Percentiles rank a stretch among this genome's conserved stretches.
Conservation (phyloP, 2,797 vertebrate genomes). For the Melanotaenia trifasciata region DNA sequence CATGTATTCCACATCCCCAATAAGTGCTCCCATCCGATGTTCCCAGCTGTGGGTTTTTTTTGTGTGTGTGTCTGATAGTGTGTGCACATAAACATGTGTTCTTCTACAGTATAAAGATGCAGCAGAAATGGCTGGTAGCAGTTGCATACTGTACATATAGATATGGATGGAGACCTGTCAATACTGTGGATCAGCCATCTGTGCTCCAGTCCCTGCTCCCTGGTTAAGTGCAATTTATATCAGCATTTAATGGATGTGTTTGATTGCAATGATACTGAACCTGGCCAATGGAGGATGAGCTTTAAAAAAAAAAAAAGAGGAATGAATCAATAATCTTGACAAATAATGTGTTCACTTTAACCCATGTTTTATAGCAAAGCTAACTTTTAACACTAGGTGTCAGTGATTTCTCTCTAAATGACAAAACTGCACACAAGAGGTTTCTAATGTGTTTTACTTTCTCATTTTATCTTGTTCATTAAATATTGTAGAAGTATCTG, state of each 20-base stretch:
- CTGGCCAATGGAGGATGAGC: conserved; percentile 8
- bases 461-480: conserved; percentile 5
- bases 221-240: conserved; percentile 67
- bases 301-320: not conserved
- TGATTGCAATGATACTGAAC: conserved; percentile 57
- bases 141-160: conserved; percentile 66
- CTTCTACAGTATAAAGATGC: conserved; percentile 45
- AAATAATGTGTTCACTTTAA: conserved; percentile 39
- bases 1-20: conserved; percentile 34
- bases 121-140: conserved; percentile 43
- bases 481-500: not conserved
- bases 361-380: conserved; percentile 11
- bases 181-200: conserved; percentile 73
- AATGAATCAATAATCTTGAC: conserved; percentile 62
- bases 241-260: conserved; percentile 55
- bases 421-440: not conserved
- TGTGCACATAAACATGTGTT: conserved; percentile 9
- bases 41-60: not conserved
- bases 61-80: not conserved
- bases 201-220: conserved; percentile 59
- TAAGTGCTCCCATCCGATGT: conserved; percentile 29
- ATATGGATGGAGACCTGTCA: conserved; percentile 68
- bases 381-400: conserved; percentile 53
- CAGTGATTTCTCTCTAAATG: conserved; percentile 25
- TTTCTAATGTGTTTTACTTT: not conserved